Evolutionary conservation across 2,113 vertebrate species (phyloP), one percentile per base, ranked within the genome.

Genomic region (Elephantulus edwardii): DNA sequence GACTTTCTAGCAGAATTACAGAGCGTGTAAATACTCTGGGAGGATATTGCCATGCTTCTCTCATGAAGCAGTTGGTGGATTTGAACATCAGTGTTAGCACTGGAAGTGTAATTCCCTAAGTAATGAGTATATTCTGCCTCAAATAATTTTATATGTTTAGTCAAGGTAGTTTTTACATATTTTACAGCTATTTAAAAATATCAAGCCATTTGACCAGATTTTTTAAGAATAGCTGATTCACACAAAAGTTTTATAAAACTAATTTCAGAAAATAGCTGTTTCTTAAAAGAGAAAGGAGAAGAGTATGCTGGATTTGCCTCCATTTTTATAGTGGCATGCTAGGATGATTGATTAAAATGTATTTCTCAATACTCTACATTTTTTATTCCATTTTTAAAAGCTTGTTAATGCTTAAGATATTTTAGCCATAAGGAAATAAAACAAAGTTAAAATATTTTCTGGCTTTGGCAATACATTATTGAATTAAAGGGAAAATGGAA

Each of bases 281-380:
- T 48, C 38, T 56, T 74, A 81, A 90, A 68, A 81, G 44, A 20
- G 8, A 76, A 75, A 60, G 26, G n/a, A 90, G 68, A 90, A 80
- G 77, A 83, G 10, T 2, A 50, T 50, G 11, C 4, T 30, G 64
- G 24, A n/a, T n/a, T n/a, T 46, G 52, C 42, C 84, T 89, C 62
- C 71, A 42, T 75, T 56, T 50, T 93, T 90, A 86, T 14, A 80
- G 50, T 86, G 28, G 33, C 4, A 75, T 56, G 13, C 8, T 60
- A 24, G 40, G 40, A 30, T 75, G 22, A 81, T 58, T 60, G 40
- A 68, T 86, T 50, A 81, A 24, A 80, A 1, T 71, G 35, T 52
- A 38, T 54, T 71, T 19, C 7, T 83, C 9, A 83, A 28, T 71
- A 78, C n/a, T n/a, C n/a, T n/a, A n/a, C 70, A 48, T 52, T 46